These are phyloP conservation scores for Cantharis lateralis DNA, from an alignment of 2,888 invertebrate genomes.

Conservation along the genomic window DNA sequence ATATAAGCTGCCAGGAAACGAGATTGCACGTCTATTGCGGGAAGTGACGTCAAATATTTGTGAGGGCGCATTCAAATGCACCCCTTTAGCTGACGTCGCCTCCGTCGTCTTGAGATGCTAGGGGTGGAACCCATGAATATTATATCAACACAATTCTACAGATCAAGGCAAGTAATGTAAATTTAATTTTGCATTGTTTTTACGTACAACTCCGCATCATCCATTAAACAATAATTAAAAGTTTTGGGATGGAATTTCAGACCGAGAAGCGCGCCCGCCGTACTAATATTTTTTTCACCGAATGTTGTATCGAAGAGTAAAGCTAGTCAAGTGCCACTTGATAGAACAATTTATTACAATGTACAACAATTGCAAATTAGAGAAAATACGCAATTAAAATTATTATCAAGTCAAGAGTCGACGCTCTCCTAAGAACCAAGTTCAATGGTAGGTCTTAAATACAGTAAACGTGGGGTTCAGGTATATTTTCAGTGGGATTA, in stretches of 20 bases:
- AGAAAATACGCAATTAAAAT: not conserved
- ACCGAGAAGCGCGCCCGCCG: not conserved
- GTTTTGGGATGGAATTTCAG: not conserved
- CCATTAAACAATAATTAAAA: not conserved
- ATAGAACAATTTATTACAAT: not conserved
- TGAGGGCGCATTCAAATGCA: constrained; percentile 40
- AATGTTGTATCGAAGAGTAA: not conserved
- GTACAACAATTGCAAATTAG: not conserved
- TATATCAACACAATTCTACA: constrained; percentile 36
- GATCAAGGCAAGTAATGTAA: constrained; percentile 28
- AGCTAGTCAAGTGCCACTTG: not conserved
- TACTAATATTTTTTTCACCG: not conserved
- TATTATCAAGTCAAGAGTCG: not conserved
- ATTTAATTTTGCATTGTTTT: constrained; percentile 36
- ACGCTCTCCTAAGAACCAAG: not conserved
- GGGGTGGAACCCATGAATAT: constrained; percentile 39
- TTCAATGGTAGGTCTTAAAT: constrained; percentile 5
- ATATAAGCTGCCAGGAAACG: constrained; percentile 34
- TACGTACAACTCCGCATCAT: not conserved
- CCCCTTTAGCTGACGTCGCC: constrained; percentile 34
- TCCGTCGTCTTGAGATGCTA: constrained; percentile 33
- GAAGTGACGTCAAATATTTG: constrained; percentile 32
- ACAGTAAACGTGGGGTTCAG: constrained; percentile 17
- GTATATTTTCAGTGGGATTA: constrained; percentile 31
- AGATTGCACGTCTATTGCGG: constrained; percentile 32